Conservation (phyloP, 2,113 vertebrate genomes). For the Miniopterus natalensis region DNA sequence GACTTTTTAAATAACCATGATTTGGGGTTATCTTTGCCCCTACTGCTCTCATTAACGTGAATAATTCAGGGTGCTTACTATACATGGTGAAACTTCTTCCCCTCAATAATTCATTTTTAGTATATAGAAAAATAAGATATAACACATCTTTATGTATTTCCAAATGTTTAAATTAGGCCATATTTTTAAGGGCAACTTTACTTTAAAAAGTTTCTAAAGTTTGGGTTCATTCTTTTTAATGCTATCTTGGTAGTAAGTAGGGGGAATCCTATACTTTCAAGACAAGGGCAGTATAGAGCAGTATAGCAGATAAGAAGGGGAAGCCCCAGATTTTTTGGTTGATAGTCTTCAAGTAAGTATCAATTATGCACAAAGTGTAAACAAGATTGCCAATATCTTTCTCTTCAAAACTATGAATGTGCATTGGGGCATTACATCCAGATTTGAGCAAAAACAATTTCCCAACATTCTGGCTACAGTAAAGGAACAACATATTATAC, state of each 20-base stretch:
- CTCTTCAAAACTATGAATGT: neutral
- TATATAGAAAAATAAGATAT: slow-evolving; percentile 64
- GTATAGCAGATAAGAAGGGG: neutral
- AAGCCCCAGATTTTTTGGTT: neutral
- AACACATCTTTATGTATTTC: slow-evolving; percentile 48
- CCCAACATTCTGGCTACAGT: neutral
- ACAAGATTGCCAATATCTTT: neutral
- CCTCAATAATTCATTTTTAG: slow-evolving; percentile 77
- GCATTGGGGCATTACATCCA: neutral
- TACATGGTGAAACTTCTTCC: slow-evolving; percentile 50
- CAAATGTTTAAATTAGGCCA: slow-evolving; percentile 61
- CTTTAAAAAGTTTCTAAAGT: slow-evolving; percentile 29
- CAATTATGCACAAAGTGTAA: neutral
- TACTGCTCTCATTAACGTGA: slow-evolving; percentile 75
- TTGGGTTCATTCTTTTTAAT: slow-evolving; percentile 16
- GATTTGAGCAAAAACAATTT: neutral
- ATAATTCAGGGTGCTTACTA: slow-evolving; percentile 70
- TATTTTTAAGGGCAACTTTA: slow-evolving; percentile 66
- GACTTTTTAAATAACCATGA: slow-evolving; percentile 72
- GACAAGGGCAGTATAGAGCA: neutral
- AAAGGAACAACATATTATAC: neutral
- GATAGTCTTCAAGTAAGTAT: neutral
- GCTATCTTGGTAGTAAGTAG: neutral
- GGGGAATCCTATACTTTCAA: neutral
- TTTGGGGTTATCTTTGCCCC: slow-evolving; percentile 71